Percentiles rank a stretch among this genome's conserved stretches.
Evolutionary conservation across 2,888 invertebrate genomes (phyloP).

Genomic region (Crematogaster levior): DNA sequence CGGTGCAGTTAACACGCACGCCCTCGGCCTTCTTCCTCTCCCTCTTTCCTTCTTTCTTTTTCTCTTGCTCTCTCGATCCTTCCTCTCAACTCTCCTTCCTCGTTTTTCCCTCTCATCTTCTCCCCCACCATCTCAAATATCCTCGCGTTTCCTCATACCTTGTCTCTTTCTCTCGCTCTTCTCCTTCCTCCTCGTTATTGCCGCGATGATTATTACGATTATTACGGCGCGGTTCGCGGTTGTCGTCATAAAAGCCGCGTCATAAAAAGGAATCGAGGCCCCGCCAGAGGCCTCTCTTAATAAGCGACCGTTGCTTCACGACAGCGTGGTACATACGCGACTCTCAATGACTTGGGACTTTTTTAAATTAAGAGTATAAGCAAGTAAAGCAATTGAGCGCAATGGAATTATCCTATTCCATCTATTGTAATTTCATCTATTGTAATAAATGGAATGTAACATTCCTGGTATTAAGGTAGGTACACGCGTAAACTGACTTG

Average conservation of each 20-base stretch:
- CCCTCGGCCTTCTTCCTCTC: conserved; percentile 48
- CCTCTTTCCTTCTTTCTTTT: background rate
- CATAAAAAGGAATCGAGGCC: conserved; percentile 70
- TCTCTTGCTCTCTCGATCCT: background rate
- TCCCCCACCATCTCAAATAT: conserved; percentile 33
- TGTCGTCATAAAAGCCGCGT: conserved; percentile 74
- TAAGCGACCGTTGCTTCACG: conserved; percentile 63
- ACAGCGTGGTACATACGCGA: background rate
- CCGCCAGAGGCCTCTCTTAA: conserved; percentile 71
- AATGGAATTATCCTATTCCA: background rate
- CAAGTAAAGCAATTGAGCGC: background rate
- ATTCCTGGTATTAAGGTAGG: background rate
- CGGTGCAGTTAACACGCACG: conserved; percentile 55
- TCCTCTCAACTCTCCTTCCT: background rate
- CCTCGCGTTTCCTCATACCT: conserved; percentile 34
- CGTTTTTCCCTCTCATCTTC: conserved; percentile 1
- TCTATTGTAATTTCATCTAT: too few relatives aligned
- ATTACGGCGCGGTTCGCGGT: conserved; percentile 75
- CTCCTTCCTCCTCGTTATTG: conserved; percentile 48
- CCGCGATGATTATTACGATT: conserved; percentile 80
- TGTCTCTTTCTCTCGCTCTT: background rate
- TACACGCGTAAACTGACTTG: too few relatives aligned
- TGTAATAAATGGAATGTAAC: too few relatives aligned
- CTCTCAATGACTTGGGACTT: background rate
- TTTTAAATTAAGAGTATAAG: background rate